These are phyloP conservation scores for Anaspis maculata DNA, from an alignment of 2,888 invertebrate genomes.

Conservation along the genomic window DNA sequence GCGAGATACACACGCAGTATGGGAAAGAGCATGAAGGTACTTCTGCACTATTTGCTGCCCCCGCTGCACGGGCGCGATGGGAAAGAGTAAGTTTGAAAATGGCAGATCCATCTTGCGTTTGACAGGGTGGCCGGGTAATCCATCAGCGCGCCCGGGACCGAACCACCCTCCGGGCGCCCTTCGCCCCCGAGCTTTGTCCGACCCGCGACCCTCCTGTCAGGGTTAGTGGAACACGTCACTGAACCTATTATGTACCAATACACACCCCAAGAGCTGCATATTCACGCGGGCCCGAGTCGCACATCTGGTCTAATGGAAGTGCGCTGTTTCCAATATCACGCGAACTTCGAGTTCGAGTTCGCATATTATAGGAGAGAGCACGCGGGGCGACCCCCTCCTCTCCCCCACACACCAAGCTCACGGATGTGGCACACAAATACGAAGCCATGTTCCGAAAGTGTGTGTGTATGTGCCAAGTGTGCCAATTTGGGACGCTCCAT, in stretches of 20 bases:
- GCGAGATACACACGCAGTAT: too few species aligned
- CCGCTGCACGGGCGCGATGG: constrained; percentile 5
- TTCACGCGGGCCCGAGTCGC: constrained; percentile 31
- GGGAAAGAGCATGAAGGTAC: too few species aligned
- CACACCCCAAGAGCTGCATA: constrained; percentile 27
- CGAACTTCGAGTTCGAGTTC: too few species aligned
- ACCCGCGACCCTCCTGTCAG: constrained; percentile 42
- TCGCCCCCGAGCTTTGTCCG: constrained; percentile 32
- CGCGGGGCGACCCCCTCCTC: too few species aligned
- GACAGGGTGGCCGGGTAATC: constrained; percentile 44
- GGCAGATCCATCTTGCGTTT: constrained; percentile 46
- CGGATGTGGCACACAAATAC: too few species aligned
- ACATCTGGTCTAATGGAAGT: constrained; percentile 41
- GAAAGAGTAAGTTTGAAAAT: constrained; percentile 42
- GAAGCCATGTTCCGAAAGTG: too few species aligned
- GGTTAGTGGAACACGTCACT: constrained; percentile 46
- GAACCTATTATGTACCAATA: constrained; percentile 45
- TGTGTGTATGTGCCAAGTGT: too few species aligned
- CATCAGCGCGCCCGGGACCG: constrained; percentile 36
- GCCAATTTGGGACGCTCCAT: constrained; percentile 7
- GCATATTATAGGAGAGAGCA: too few species aligned
- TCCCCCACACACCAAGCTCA: too few species aligned
- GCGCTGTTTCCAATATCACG: constrained; percentile 38
- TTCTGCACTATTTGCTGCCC: constrained; percentile 1
- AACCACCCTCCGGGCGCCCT: constrained; percentile 25